These are phyloP conservation scores for Rhinichthys osculus DNA, from an alignment of 2,797 vertebrate species.

Conservation along the genomic window DNA sequence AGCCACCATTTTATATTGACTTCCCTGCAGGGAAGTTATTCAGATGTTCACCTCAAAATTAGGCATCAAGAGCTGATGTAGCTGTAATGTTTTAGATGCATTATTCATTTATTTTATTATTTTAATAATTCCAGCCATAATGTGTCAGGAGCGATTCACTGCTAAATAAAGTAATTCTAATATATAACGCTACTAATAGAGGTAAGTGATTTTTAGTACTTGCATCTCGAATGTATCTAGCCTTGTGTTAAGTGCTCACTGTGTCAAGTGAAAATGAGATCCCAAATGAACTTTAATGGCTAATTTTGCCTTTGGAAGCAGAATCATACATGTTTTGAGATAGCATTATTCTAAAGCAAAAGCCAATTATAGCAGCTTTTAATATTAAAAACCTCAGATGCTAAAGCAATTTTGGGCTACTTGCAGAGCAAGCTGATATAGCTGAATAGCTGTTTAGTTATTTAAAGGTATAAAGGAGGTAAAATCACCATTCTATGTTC, in stretches of 20 bases:
- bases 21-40: background rate
- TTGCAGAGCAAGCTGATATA: background rate
- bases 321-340: slow-evolving; percentile 4
- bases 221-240: background rate
- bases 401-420: slow-evolving; percentile 17
- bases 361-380: slow-evolving; percentile 23
- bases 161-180: background rate
- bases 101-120: no score
- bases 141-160: background rate
- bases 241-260: background rate
- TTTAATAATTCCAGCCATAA: background rate
- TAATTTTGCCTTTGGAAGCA: slow-evolving; percentile 30
- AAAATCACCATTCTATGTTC: background rate
- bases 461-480: background rate
- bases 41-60: slow-evolving; percentile 9
- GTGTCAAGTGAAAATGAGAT: slow-evolving; percentile 25
- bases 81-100: background rate
- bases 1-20: slow-evolving; percentile 21
- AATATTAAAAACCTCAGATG: slow-evolving; percentile 26
- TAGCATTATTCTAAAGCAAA: background rate
- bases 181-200: background rate
- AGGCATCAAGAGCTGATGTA: background rate
- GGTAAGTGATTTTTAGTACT: background rate
- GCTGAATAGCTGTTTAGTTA: slow-evolving; percentile 8
- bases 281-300: slow-evolving; percentile 33